Conservation (phyloP, 2,888 invertebrate genomes). For the Belgica antarctica region DNA sequence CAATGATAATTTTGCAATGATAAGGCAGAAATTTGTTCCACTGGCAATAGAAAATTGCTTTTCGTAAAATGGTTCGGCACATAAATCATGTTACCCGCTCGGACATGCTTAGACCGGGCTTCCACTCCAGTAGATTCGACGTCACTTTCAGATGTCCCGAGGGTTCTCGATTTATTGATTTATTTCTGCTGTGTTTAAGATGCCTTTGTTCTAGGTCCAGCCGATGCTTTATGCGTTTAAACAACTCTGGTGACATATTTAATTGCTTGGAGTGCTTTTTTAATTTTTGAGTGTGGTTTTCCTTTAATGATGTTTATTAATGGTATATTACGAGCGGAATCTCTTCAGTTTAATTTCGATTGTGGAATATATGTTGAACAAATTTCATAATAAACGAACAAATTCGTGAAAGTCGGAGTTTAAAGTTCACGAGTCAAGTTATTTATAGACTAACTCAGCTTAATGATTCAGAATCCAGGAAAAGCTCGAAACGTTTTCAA, state of each 20-base stretch:
- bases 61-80: not conserved
- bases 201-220: not conserved
- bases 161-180: slow-evolving; percentile 6
- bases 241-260: slow-evolving; percentile 8
- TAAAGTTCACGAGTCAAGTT: too few relatives aligned
- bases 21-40: slow-evolving; percentile 5
- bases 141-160: slow-evolving; percentile 10
- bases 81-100: not conserved
- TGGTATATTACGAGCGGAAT: too few relatives aligned
- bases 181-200: not conserved
- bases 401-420: too few relatives aligned
- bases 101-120: not conserved
- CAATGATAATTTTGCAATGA: slow-evolving; percentile 35
- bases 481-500: too few relatives aligned
- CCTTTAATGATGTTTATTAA: too few relatives aligned
- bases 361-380: too few relatives aligned
- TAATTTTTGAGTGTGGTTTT: too few relatives aligned
- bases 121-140: not conserved
- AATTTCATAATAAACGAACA: too few relatives aligned
- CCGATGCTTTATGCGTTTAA: not conserved
- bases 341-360: too few relatives aligned
- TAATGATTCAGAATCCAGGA: too few relatives aligned
- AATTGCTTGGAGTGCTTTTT: not conserved
- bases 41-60: slow-evolving; percentile 19
- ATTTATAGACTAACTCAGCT: too few relatives aligned